Percentiles rank a stretch among this genome's conserved stretches.
Evolutionary conservation across 2,113 vertebrate species (phyloP).

Genomic region (Nothoprocta perdicaria): DNA sequence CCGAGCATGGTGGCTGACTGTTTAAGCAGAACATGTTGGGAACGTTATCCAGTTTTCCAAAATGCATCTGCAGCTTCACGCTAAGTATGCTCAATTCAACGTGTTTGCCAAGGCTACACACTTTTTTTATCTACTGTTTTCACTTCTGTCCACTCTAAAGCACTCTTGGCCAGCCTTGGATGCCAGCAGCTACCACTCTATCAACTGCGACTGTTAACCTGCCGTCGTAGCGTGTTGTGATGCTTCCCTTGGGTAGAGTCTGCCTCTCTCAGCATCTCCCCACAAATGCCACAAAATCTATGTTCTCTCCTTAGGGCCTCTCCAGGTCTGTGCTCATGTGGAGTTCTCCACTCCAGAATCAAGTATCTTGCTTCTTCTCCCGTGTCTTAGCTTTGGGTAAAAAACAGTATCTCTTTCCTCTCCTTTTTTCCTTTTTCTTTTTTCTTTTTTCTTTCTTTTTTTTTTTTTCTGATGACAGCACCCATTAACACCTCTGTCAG

Average conservation of each 20-base stretch:
- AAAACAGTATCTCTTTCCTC: neutral
- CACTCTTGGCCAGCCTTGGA: neutral
- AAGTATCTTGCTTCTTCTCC: slow-evolving; percentile 6
- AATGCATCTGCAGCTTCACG: neutral
- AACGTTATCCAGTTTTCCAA: neutral
- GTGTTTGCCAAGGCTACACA: neutral
- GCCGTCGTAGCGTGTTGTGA: neutral
- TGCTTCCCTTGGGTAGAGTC: neutral
- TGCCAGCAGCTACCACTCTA: neutral
- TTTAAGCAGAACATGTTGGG: neutral
- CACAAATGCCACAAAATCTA: neutral
- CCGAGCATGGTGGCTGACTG: neutral
- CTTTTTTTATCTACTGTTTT: neutral
- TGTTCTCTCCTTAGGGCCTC: neutral
- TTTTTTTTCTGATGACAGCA: slow-evolving; percentile 20
- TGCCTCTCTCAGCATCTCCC: neutral
- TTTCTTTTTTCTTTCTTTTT: neutral
- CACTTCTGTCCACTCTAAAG: neutral
- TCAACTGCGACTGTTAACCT: fast-evolving
- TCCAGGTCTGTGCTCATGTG: neutral
- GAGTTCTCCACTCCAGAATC: neutral
- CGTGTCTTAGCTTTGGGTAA: neutral
- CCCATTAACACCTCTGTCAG: slow-evolving; percentile 49
- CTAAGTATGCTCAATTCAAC: neutral
- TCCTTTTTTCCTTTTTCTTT: no score